Percentiles rank a stretch among this genome's conserved stretches.
Evolutionary conservation across 2,888 invertebrate species (phyloP).

Genomic region (Platycheirus albimanus): DNA sequence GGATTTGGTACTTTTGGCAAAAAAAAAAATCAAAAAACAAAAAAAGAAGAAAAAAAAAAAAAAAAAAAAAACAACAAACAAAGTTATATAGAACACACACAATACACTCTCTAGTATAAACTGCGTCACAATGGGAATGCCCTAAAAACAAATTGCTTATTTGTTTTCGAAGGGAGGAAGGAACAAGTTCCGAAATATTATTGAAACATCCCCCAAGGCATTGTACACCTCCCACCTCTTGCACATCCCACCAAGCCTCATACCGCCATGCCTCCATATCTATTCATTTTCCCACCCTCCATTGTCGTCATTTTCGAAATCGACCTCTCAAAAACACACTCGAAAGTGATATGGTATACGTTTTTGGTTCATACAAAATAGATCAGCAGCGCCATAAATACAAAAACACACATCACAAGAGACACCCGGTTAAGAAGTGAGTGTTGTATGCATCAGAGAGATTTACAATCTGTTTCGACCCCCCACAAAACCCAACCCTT

Average conservation of each 20-base stretch:
- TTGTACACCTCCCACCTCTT: constrained; percentile 13
- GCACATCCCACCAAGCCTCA: neutral
- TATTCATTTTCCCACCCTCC: constrained; percentile 18
- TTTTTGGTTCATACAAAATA: constrained; percentile 41
- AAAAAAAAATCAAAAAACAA: constrained; percentile 9
- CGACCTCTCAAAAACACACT: constrained; percentile 68
- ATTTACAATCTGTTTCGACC: constrained; percentile 16
- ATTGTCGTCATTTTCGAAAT: constrained; percentile 70
- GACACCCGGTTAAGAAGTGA: constrained; percentile 26
- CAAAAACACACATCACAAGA: constrained; percentile 48
- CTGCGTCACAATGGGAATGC: constrained; percentile 61
- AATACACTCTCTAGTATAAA: constrained; percentile 14
- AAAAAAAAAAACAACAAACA: constrained; percentile 6
- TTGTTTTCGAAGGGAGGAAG: constrained; percentile 46
- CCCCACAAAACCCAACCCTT: neutral
- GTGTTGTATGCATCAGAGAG: constrained; percentile 45
- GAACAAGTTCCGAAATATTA: constrained; percentile 62
- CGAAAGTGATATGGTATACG: constrained; percentile 61
- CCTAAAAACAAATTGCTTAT: constrained; percentile 67
- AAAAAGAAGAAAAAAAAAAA: neutral
- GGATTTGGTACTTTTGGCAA: constrained; percentile 38
- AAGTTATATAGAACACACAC: constrained; percentile 20
- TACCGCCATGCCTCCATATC: neutral
- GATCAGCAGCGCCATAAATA: constrained; percentile 39
- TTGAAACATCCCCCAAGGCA: constrained; percentile 60